These are phyloP conservation scores for Willowsia nigromaculata DNA, from an alignment of 2,888 invertebrate genomes.

Conservation along the genomic window DNA sequence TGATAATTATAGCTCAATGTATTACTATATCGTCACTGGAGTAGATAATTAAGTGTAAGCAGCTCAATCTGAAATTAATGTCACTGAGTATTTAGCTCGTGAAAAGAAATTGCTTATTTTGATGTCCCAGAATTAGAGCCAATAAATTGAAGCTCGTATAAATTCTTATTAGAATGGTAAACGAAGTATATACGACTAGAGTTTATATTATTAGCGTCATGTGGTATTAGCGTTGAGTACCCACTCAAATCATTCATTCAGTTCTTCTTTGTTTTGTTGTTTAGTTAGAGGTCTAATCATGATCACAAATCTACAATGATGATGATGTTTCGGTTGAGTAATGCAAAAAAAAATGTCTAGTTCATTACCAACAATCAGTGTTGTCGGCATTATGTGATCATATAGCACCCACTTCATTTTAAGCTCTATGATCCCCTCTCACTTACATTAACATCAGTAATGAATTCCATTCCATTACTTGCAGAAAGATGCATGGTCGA, in stretches of 20 bases:
- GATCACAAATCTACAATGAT: neutral
- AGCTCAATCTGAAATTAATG: constrained; percentile 5
- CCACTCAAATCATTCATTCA: neutral
- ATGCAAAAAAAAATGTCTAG: constrained; percentile 49
- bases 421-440: constrained; percentile 19
- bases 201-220: neutral
- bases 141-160: neutral
- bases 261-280: neutral
- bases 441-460: constrained; percentile 19
- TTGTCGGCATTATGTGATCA: neutral
- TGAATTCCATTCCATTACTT: constrained; percentile 25
- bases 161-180: too few relatives aligned
- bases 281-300: neutral
- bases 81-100: constrained; percentile 22
- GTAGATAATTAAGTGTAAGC: constrained; percentile 26
- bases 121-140: neutral
- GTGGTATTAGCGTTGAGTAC: neutral
- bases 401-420: neutral
- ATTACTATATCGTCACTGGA: neutral
- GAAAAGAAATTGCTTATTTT: neutral
- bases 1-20: neutral
- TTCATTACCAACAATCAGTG: constrained; percentile 58
- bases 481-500: neutral
- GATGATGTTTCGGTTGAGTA: constrained; percentile 51
- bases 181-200: neutral